These are phyloP conservation scores for Pyxicephalus adspersus DNA, from an alignment of 2,113 vertebrate species.

Conservation along the genomic window DNA sequence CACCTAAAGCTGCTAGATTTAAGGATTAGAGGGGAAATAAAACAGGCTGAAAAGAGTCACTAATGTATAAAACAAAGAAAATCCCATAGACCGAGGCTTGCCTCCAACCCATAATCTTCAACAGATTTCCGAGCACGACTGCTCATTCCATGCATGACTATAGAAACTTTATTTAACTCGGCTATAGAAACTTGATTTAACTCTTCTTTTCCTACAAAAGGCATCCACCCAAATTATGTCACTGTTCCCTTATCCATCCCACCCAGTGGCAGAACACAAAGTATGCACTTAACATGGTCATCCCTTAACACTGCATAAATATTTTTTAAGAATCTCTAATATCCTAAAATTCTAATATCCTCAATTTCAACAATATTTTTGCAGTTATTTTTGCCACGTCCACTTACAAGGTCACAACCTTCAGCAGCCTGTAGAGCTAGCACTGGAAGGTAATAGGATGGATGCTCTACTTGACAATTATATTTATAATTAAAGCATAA, in stretches of 20 bases:
- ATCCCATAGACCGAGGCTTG: slow-evolving; percentile 72
- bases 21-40: slow-evolving; percentile 63
- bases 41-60: slow-evolving; percentile 71
- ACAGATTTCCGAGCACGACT: slow-evolving; percentile 57
- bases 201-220: slow-evolving; percentile 7
- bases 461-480: too few species aligned
- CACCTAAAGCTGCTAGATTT: slow-evolving; percentile 73
- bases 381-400: too few species aligned
- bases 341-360: too few species aligned
- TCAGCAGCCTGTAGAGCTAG: too few species aligned
- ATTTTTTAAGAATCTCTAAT: too few species aligned
- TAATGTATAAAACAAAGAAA: slow-evolving; percentile 74
- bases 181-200: slow-evolving; percentile 35
- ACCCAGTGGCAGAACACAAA: slow-evolving; percentile 11
- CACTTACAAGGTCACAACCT: too few species aligned
- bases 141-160: slow-evolving; percentile 49
- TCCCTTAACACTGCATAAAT: background rate
- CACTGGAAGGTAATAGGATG: too few species aligned
- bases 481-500: too few species aligned
- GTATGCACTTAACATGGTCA: background rate
- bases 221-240: slow-evolving; percentile 19
- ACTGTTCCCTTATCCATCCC: slow-evolving; percentile 14
- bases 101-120: slow-evolving; percentile 60
- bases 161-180: slow-evolving; percentile 18
- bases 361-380: too few species aligned